These are phyloP conservation scores for Cydia pomonella DNA, from an alignment of 1,140 invertebrate species.

Conservation along the genomic window DNA sequence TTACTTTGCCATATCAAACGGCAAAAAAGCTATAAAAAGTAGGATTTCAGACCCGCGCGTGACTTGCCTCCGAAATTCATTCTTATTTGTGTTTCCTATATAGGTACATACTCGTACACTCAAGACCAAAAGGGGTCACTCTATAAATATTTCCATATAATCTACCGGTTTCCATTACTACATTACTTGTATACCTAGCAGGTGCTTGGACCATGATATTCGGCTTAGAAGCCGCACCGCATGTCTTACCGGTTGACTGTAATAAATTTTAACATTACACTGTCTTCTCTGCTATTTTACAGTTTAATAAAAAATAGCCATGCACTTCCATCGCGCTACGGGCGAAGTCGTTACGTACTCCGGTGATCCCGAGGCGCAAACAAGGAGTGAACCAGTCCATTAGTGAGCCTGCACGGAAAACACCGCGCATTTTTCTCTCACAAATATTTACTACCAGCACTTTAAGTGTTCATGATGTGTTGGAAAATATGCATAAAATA, in stretches of 20 bases:
- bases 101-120: background rate
- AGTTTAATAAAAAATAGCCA: constrained; percentile 1
- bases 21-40: constrained; percentile 29
- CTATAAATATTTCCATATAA: no score
- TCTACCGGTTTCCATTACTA: no score
- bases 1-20: constrained; percentile 25
- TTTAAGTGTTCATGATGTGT: constrained; percentile 32
- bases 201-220: no score
- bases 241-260: no score
- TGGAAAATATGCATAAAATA: constrained; percentile 17
- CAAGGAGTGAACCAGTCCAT: constrained; percentile 58
- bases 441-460: constrained; percentile 42
- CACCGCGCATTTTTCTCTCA: constrained; percentile 46
- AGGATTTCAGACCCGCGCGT: constrained; percentile 17
- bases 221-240: no score
- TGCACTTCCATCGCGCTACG: constrained; percentile 13
- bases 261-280: no score
- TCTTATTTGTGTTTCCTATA: constrained; percentile 13
- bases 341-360: constrained; percentile 46
- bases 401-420: constrained; percentile 48
- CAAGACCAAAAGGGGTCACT: background rate
- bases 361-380: constrained; percentile 54
- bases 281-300: background rate
- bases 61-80: constrained; percentile 14
- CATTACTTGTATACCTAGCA: no score